Evolutionary conservation across 2,797 vertebrate species (phyloP), one percentile per base, ranked within the genome.

Genomic region (Garrulus glandarius): DNA sequence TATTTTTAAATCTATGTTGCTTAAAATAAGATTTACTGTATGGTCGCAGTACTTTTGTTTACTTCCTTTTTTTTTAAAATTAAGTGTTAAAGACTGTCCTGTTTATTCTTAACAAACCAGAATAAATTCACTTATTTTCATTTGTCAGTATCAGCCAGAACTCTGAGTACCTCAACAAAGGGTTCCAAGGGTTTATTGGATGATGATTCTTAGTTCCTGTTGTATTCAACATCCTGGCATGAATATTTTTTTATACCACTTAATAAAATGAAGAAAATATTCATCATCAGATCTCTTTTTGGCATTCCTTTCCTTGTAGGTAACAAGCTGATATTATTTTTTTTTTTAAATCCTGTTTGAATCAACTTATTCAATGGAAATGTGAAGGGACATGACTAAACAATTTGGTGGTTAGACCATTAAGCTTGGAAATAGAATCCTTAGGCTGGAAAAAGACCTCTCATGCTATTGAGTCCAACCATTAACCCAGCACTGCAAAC

Each of bases 71-170:
- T 60, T 63, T 49, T 13, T 8, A 0, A 5, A 44, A 44, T 15
- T 84, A n/a, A 8, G 0, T 0, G 0, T 82, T 87, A 53, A 53
- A 72, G 5, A 23, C 2, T 43, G 4, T 39, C 13, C 2, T 65
- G 22, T 17, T 67, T 59, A 43, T 64, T 75, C 20, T 59, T 81
- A 30, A 75, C 5, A 39, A 53, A 36, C 1, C 29, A 63, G 20
- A 67, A 52, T 43, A 65, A 52, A 7, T 63, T 79, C 7, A 50
- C 1, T 53, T 77, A 61, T 77, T 80, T 95, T 72, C 13, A 13
- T 63, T 64, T 63, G 16, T 34, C n/a, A 63, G 4, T 39, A 26
- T 74, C 49, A 92, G 10, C 18, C 22, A 60, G 41, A 77, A 78
- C 12, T 26, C 37, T 81, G 23, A 88, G 18, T 27, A 63, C 8